Evolutionary conservation across 2,797 vertebrate genomes (phyloP), one percentile per base, ranked within the genome.

Genomic region (Yasuhikotakia modesta): DNA sequence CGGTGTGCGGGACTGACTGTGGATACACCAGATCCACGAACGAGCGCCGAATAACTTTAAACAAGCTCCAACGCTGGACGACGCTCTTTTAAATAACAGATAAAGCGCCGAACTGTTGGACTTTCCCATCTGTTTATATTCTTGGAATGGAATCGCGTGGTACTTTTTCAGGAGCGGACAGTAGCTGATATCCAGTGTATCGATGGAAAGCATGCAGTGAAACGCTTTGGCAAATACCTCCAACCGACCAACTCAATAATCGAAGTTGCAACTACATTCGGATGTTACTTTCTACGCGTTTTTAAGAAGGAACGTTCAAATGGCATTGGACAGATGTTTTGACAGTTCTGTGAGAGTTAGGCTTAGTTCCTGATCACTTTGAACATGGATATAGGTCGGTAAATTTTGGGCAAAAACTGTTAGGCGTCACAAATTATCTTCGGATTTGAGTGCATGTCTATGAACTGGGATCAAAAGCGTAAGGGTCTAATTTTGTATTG

Each of bases 381-480:
- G 58, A 78, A 69, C 52, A 78, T 87, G 86, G 84, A 85, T 85
- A 55, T 77, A 76, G 61, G 24, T 76, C 78, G 63, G 17, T 65
- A 57, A 63, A 66, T 71, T 72, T 74, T 35, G 21, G 73, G 65
- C 57, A 46, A 48, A 63, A 81, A 53, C 52, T 71, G n/a, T 61
- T 68, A 65, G 66, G 68, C 21, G 52, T 63, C 32, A 35, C 21
- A 50, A 22, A 61, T 10, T 61, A 19, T 30, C 48, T 57, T 21
- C 1, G 24, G 19, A 57, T 24, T 52, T 61, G 52, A 67, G n/a
- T 24, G 5, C 24, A 73, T 61, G 17, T 73, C 32, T 46, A 16
- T 67, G 50, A 70, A 73, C 58, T 39, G 53, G 72, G 73, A 70
- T 79, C 70, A 80, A 30, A 65, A 63, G 19, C 60, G 58, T 21